phyloP scores from a whole-genome alignment of 2,113 vertebrate genomes.

The Penelope pileata region DNA sequence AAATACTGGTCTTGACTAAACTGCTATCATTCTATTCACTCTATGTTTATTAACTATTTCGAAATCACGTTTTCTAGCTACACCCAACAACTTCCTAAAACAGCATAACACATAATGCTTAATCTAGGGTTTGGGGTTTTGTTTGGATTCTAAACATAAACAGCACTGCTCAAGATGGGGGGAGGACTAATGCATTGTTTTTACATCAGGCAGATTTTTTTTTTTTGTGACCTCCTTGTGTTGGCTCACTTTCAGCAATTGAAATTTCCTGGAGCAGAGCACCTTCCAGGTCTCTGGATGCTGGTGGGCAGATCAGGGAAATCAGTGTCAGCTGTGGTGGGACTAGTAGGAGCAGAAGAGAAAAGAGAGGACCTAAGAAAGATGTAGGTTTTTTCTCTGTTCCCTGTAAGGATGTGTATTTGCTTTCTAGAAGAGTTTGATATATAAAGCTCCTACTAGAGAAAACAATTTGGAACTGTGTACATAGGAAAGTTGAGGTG shows the following conservation, averaged over 20 bases:
- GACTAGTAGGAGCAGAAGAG: background rate
- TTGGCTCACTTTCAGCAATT: constrained; percentile 45
- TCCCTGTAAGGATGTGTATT: background rate
- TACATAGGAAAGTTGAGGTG: background rate
- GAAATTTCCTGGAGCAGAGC: constrained; percentile 55
- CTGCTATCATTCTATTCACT: background rate
- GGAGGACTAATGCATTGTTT: constrained; percentile 43
- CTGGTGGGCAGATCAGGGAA: constrained; percentile 49
- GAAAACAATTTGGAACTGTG: background rate
- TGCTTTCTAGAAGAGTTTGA: background rate
- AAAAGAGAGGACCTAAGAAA: background rate
- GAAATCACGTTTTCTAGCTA: constrained; percentile 4
- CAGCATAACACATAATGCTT: background rate
- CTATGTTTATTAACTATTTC: constrained; percentile 37
- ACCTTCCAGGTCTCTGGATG: constrained; percentile 52
- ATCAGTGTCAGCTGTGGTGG: constrained; percentile 52
- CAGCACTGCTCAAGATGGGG: background rate
- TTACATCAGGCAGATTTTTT: constrained; percentile 21
- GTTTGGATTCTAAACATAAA: constrained; percentile 41
- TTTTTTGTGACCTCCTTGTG: constrained; percentile 52
- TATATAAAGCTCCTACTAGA: background rate
- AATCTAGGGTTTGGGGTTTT: constrained; percentile 6
- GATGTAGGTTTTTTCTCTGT: background rate
- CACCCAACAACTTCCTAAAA: background rate
- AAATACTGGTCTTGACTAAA: constrained; percentile 3